Evolutionary conservation across 92 coral and sea anemone species (phyloP), one percentile per base, ranked within the genome.

Genomic region (Actinernus sp.): DNA sequence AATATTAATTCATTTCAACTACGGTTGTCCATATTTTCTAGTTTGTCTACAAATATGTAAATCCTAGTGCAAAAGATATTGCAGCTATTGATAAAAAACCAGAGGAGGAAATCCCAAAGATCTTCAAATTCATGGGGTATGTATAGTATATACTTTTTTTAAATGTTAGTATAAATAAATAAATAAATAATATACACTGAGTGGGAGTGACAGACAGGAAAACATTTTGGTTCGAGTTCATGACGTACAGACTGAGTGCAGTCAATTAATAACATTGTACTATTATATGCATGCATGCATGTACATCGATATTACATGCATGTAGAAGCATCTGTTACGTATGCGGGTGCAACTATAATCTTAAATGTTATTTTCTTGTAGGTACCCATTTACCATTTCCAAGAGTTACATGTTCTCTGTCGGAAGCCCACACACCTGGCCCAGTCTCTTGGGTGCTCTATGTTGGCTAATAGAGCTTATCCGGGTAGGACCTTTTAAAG

Each of bases 371-470:
- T 30, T 41, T 57, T 47, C 50, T 31, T 56, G 24, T 48, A 92
- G 97, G 58, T 93, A 93, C 45, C 97, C 97, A 1, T 93, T 93
- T 43, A 83, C 89, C 21, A 93, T 93, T 39, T 92, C 96, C 84
- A 90, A 91, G 68, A 83, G 89, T 32, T 89, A 91, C 17, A 64
- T 93, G 84, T 71, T 58, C 65, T 90, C 93, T 49, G 98, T 93
- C 31, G 98, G 97, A 0, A 90, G 97, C 46, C 98, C 98, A 21
- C 98, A 93, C 56, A 86, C 98, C 25, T 93, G 97, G 97, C 97
- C 98, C 0, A 90, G 77, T 17, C 62, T 93, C 0, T 87, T 93
- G 13, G 98, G 98, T 26, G 98, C 98, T 25, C 65, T 93, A 49
- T 92, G 93, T 51, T 93, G 97, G 97, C 92, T 93, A 16, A 90